Percentiles rank a stretch among this genome's conserved stretches.
These are phyloP conservation scores for Heliothis subflexa DNA, from an alignment of 1,140 invertebrate genomes.

Conservation along the genomic window DNA sequence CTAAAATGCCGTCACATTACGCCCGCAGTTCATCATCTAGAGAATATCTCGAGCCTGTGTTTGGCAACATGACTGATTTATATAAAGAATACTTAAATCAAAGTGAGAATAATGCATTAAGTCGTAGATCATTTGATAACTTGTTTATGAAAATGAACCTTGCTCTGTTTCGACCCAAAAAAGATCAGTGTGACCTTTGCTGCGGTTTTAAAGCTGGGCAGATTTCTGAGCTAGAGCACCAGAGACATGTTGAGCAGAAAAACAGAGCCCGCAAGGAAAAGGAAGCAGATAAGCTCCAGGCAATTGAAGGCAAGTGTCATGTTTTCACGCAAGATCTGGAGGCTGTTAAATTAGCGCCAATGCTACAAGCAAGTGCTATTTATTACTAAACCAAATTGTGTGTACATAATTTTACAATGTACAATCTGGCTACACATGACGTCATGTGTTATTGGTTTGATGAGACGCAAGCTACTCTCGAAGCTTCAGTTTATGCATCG, in stretches of 20 bases:
- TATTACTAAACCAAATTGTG: neutral
- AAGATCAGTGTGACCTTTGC: neutral
- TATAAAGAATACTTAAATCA: neutral
- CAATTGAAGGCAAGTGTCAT: neutral
- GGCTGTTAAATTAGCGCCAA: neutral
- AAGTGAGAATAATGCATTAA: neutral
- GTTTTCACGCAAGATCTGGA: neutral
- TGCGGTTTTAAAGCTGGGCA: neutral
- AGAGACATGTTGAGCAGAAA: neutral
- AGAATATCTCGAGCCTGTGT: neutral
- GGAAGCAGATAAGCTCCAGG: neutral
- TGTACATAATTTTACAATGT: neutral
- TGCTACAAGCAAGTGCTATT: neutral
- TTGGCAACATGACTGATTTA: neutral
- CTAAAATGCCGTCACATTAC: neutral
- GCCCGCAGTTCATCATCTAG: too few species aligned
- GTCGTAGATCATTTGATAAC: neutral
- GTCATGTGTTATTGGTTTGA: neutral
- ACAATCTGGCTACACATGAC: neutral
- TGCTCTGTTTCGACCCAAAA: neutral
- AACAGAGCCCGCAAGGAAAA: neutral
- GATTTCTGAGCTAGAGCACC: neutral
- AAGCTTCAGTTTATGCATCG: too few species aligned
- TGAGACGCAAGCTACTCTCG: too few species aligned
- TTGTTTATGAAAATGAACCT: neutral